Base-by-base conservation (phyloP, 1,140 invertebrate genomes). In the Euura lappo region DNA sequence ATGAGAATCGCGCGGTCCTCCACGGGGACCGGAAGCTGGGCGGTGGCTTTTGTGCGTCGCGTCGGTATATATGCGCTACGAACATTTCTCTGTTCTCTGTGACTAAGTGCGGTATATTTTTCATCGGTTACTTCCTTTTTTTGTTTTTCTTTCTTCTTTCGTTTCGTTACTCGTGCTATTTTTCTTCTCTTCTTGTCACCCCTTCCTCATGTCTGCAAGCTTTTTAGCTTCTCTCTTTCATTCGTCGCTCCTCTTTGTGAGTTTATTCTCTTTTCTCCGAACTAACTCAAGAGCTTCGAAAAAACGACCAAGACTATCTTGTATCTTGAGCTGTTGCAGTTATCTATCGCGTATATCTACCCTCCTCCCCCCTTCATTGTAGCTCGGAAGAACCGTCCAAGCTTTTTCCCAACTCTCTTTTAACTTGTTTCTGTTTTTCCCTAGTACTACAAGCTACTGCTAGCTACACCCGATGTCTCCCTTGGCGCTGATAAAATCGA, bases 91-190 rank as follows among this genome's bases (percentile, higher is more conserved):
- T 28, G 28, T 28, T 28, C 28, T 28, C 28, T 28, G 28, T 28
- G 71, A 66, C 69, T 64, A 72, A 71, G 73, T 76, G 71, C 46
- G 70, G 65, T 75, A 69, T 72, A 51, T 73, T 72, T 46, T 64
- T 73, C 46, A 71, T 75, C 45, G 44, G 65, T 43, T 43, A 1
- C 66, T 67, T 6, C 66, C 66, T 43, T 67, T 43, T 13, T 13
- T 67, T 43, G 13, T 6, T 67, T 13, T 67, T 67, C 0, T 64
- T 10, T 64, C 60, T 67, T 67, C 28, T 64, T 10, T 64, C 60
- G 60, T 10, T 64, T 10, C 60, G 60, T 13, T 10, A 64, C 60
- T 10, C 60, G 28, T 28, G 60, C 60, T 64, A 64, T 13, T 13
- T 10, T 10, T 64, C 60, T 64, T 64, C 60, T 64, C 8, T 64